Base-by-base conservation (phyloP, 2,888 invertebrate genomes). In the Drosophila emarginata region DNA sequence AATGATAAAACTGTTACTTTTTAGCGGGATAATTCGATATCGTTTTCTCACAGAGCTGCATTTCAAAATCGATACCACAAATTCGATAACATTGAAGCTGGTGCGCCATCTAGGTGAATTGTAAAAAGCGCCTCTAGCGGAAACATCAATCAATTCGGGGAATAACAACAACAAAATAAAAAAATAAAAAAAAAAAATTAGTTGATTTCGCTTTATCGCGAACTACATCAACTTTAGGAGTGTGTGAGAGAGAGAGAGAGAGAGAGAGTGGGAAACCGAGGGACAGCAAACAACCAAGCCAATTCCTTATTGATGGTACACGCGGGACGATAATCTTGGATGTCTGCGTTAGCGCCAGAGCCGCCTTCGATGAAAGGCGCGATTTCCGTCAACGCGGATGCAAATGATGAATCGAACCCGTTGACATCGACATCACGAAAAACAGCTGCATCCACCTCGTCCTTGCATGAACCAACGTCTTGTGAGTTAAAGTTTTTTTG, bases 311-410 rank as follows among this genome's bases (percentile, higher is more conserved):
- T 23, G 9, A 57, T 57, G 37, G 36, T 37, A 14, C 18, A 21
- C 21, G 37, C 36, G 18, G 54, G 18, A 54, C 32, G 18, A 18
- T 54, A 32, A 14, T 18, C 61, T 18, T 65, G 40, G 56, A 71
- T 71, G 71, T 71, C 66, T 40, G 71, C 71, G 60, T 50, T 71
- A 61, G 71, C 66, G 60, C 60, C 71, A 54, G 59, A 59, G 39
- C 54, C 21, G n/a, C 64, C 67, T 61, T 67, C 72, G 61, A 87
- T 87, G 81, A 68, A 62, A 74, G 78, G 74, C 72, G 61, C 71
- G 51, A 64, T 69, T 40, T 59, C 56, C 60, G 61, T 66, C 54
- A 64, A 72, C 40, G 61, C 67, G 60, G 66, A 72, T 40, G 56
- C 54, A 61, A 63, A 69, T 12, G 85, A 80, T 54, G 79, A 76